Evolutionary conservation across 2,113 vertebrate genomes (phyloP), one percentile per base, ranked within the genome.

Genomic region (Cariama cristata): DNA sequence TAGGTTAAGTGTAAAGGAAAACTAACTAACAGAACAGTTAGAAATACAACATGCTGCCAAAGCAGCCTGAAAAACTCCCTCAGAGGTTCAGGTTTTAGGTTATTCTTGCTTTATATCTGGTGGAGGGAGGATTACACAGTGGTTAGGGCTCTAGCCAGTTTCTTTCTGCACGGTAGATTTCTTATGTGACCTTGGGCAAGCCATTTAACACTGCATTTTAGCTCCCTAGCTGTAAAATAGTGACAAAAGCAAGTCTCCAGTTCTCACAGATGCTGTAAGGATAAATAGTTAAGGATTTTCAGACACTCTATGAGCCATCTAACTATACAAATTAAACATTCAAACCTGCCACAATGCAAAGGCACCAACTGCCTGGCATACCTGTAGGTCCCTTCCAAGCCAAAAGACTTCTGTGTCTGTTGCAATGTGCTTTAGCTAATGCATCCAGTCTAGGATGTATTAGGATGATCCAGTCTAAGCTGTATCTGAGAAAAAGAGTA

Each of bases 1-100:
- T 93, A 82, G 66, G 90, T 83, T 86, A 94, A 90, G 47, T 38
- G 83, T 79, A 94, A 97, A 96, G 42, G 71, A 97, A 95, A 96
- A 92, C 67, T 42, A 83, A 73, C 47, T 85, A 59, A 74, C 15
- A 94, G 38, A 92, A 91, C 15, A 81, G 33, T 49, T 71, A 75
- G 32, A 40, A 93, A 81, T 62, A 86, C 17, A 79, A 59, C 59
- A 62, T 63, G 24, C 20, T 93, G 82, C 55, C 84, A 88, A 88
- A 90, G 22, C 28, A 91, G 10, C 16, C 40, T 64, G 58, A 91
- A 96, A 96, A 95, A 79, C 50, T 91, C 59, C 42, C 27, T 76
- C 35, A 75, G 77, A 97, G 59, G 35, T 47, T 83, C 58, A 79
- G 49, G 71, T 58, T 88, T 91, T 85, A 84, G 35, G 19, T 92